Evolutionary conservation across 2,888 invertebrate genomes (phyloP).

Genomic region (Ligdia adustata): DNA sequence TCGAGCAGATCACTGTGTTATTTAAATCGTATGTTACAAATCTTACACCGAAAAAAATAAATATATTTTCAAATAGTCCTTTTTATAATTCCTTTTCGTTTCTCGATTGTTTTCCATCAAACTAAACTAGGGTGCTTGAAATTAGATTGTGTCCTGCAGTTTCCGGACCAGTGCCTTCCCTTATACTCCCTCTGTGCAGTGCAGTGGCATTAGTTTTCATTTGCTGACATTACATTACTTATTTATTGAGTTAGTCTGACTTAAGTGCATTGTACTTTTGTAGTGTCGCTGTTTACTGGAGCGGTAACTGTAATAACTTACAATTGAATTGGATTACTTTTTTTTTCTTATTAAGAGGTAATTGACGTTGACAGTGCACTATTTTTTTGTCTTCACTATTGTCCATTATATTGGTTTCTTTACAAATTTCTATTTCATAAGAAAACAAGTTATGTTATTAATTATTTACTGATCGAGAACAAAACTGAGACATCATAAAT

Average conservation of each 20-base stretch:
- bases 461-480: neutral
- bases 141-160: constrained; percentile 68
- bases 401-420: neutral
- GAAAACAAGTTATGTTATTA: neutral
- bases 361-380: no score
- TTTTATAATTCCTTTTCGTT: no score
- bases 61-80: no score
- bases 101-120: constrained; percentile 17
- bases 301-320: neutral
- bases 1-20: no score
- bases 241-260: constrained; percentile 52
- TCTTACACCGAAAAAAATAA: no score
- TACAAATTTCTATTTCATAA: neutral
- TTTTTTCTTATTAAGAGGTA: neutral
- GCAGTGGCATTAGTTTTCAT: constrained; percentile 75
- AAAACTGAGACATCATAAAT: constrained; percentile 17
- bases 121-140: constrained; percentile 48
- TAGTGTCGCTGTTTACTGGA: neutral
- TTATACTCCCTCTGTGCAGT: constrained; percentile 31
- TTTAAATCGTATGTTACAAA: no score
- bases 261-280: constrained; percentile 31
- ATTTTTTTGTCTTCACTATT: no score
- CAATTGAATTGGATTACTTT: neutral
- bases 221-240: constrained; percentile 59
- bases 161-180: constrained; percentile 57